Base-by-base conservation (phyloP, 2,888 invertebrate genomes). In the Caenorhabditis sp. region DNA sequence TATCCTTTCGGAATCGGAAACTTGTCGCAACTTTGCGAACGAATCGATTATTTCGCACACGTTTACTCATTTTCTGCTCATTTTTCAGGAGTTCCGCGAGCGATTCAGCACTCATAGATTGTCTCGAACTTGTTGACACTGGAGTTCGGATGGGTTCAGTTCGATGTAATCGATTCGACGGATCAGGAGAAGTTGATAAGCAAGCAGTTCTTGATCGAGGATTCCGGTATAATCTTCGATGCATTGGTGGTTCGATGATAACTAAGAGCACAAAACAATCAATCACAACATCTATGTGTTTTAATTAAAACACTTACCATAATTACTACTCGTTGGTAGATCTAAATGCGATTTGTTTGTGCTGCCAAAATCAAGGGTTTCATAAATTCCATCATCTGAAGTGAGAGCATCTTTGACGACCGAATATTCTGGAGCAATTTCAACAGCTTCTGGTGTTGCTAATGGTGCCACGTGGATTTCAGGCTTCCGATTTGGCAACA, bases 401-500 rank as follows among this genome's bases (percentile, higher is more conserved):
- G 59, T 63, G 21, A 72, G 31, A 12, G 67, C 67, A 49, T 71
- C 70, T 27, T 77, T 58, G 25, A 77, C 77, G 21, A 59, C 20
- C 43, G 70, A 70, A 66, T 80, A 82, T 56, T 74, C 77, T 0
- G 72, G 72, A 12, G 77, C 77, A 36, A 82, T 73, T n/a, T 80
- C 80, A 14, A 82, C 61, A 12, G 69, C 63, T 62, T 82, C 82
- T 14, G 82, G 82, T 20, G 77, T 82, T 21, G 82, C 82, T 8
- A 82, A 56, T 38, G 82, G 82, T 38, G 82, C 82, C 57, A 68
- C 59, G 21, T 67, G 67, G n/a, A 62, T 65, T 56, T 70, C 64
- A 31, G 62, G 49, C 3, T 62, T 57, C 12, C 54, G 54, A 49
- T 53, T 59, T 14, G 70, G 59, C 56, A 66, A 20, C 23, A 66